Evolutionary conservation across 2,888 invertebrate genomes (phyloP).

Genomic region (Orthosia gracilis): DNA sequence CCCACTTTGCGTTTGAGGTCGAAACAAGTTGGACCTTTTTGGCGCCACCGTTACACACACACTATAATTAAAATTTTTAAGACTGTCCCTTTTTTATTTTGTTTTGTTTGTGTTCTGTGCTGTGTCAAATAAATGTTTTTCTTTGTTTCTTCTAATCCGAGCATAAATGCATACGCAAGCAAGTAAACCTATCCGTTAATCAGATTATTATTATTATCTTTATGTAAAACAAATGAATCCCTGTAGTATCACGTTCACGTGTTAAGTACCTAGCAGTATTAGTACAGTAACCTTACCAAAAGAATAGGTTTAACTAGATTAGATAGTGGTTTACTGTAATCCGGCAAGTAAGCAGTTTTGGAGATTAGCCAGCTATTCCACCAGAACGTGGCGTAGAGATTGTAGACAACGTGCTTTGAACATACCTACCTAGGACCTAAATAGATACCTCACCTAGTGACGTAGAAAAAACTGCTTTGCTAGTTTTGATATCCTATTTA

Average conservation of each 20-base stretch:
- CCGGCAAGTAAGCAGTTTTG: conserved; percentile 52
- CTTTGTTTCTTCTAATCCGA: no score
- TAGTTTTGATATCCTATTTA: no score
- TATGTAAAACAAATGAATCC: conserved; percentile 32
- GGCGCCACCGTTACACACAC: no score
- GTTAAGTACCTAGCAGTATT: conserved; percentile 33
- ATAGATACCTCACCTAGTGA: no score
- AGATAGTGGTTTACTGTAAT: conserved; percentile 50
- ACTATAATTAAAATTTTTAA: no score
- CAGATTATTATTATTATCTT: neutral
- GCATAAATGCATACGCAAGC: no score
- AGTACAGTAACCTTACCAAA: conserved; percentile 28
- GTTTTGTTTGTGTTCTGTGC: no score
- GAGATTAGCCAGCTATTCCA: conserved; percentile 54
- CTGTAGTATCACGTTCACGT: conserved; percentile 14
- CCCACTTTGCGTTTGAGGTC: no score
- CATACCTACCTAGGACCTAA: neutral
- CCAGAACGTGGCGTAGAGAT: conserved; percentile 40
- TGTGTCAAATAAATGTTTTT: no score
- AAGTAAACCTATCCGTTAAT: neutral
- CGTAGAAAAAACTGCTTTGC: neutral
- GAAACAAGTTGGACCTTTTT: no score
- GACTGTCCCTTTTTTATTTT: no score
- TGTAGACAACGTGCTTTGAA: conserved; percentile 12
- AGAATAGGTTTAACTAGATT: conserved; percentile 53